Evolutionary conservation across 1,140 invertebrate genomes (phyloP), one percentile per base, ranked within the genome.

Genomic region (Zaprionus davidi): DNA sequence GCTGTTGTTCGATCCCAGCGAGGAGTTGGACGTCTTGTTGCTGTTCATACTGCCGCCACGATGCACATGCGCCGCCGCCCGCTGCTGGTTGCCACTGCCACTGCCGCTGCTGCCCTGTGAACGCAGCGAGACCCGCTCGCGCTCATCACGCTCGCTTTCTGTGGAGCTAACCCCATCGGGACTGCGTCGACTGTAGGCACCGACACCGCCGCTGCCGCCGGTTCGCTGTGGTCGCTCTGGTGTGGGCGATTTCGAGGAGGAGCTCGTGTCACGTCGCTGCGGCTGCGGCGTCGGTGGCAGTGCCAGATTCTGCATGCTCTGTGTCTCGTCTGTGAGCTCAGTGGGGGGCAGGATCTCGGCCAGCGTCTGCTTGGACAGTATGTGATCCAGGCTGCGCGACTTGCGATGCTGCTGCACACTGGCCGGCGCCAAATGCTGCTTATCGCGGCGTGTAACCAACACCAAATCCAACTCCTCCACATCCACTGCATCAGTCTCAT

Each of bases 331-430:
- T 24, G 74, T 68, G 31, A 66, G 81, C 15, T 85, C 88, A 56
- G 86, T 84, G 71, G 71, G 73, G 7, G 87, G 74, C 72, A 82
- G 31, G 6, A 92, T 49, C 80, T 92, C 90, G 69, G 92, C 90
- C 55, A 92, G 59, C 38, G 91, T 81, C 44, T 83, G 91, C 67
- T 94, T 92, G 72, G 94, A 93, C 22, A 96, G 76, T 15, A 96
- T 93, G 82, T 95, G 95, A 83, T 96, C 96, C 74, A 95, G 93
- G 93, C 96, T 96, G 66, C 95, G 94, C n/a, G 95, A 95, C 76
- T 95, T 93, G 38, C 94, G 93, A 70, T 92, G 91, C 55, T 90
- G 85, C 20, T 92, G 87, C 6, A 87, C 78, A 66, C 78, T 91
- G 2, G 79, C 73, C 36, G 77, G 74, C n/a, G 66, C 55, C 51